Evolutionary conservation across 1,140 invertebrate genomes (phyloP), one percentile per base, ranked within the genome.

Genomic region (Lepidurus arcticus): DNA sequence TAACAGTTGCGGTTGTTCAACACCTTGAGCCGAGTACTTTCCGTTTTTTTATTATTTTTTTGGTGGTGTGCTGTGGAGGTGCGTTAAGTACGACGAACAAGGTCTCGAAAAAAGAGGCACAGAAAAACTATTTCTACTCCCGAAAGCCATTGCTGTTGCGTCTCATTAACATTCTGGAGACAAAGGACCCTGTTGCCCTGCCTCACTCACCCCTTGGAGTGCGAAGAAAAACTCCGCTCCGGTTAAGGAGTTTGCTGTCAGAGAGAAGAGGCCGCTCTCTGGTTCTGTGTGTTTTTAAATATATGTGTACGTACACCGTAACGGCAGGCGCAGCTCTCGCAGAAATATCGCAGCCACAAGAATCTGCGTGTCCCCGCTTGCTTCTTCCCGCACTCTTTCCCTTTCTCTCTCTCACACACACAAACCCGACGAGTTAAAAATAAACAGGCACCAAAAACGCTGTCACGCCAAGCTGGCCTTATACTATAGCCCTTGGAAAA

Each of bases 131-230:
- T 65, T 65, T 65, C 53, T 65, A 65, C 53, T 9, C 53, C 21
- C 21, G 53, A 13, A 65, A 65, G 53, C n/a, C 53, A 65, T 65
- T 65, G 53, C 53, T 65, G 53, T 65, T 65, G 53, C 53, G 53
- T 65, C 53, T 65, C 53, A 65, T 65, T 65, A 65, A 65, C 53
- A 65, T 65, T 65, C 53, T 65, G 53, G 21, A 65, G 53, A 65
- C 53, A 65, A 65, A 65, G 21, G 53, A 65, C 53, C 53, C 53
- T 65, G 53, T 65, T 65, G 53, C 53, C 53, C 53, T 65, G 8
- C 53, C 53, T 65, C 53, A 65, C 53, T 65, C 53, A 65, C 53
- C 53, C 53, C 53, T 65, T 65, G 53, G 53, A 65, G 53, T 65
- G 53, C 53, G 53, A 65, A 65, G 9, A 65, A 65, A 65, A 65